Base-by-base conservation (phyloP, 2,888 invertebrate genomes). In the Diabrotica balteata region DNA sequence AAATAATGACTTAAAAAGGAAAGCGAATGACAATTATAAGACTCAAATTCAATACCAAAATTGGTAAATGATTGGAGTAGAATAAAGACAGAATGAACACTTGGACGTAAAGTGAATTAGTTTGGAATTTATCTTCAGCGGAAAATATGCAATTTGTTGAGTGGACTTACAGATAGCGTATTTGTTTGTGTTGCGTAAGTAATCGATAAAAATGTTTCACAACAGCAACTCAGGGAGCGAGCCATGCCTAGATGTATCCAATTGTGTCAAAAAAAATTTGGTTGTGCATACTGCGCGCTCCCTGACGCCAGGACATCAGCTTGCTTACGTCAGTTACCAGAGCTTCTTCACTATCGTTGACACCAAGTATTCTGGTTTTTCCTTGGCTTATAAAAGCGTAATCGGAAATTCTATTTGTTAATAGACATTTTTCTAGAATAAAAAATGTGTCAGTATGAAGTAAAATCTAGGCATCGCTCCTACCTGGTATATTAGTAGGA, bases 311-410 rank as follows among this genome's bases (percentile, higher is more conserved):
- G 64, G 58, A 49, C 63, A 49, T 49, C 11, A 58, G 50, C 22
- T 53, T 67, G 73, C 77, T 94, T 93, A 94, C 94, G 87, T 93
- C 92, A 82, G 93, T 94, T 82, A 89, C 86, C 84, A 90, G 89
- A 89, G 95, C 93, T 87, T 96, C 95, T 86, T 91, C 92, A 81
- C 88, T 90, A 88, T 98, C 97, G 89, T 97, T 96, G 86, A 98
- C 91, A 85, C 93, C 94, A 85, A 96, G 95, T 86, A 98, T 96
- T 87, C 92, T 90, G 83, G 93, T 93, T 89, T 94, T 95, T 87
- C 97, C 97, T 89, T 96, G 95, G 88, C 93, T 93, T 88, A 96
- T 93, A 88, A 91, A 93, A 85, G 90, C 90, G 89, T 96, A 97
- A 87, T 92, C 91, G 84, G 90, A 90, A 85, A 95, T 91, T 86